Conservation (phyloP, 2,888 invertebrate genomes). For the Cryptus armator region DNA sequence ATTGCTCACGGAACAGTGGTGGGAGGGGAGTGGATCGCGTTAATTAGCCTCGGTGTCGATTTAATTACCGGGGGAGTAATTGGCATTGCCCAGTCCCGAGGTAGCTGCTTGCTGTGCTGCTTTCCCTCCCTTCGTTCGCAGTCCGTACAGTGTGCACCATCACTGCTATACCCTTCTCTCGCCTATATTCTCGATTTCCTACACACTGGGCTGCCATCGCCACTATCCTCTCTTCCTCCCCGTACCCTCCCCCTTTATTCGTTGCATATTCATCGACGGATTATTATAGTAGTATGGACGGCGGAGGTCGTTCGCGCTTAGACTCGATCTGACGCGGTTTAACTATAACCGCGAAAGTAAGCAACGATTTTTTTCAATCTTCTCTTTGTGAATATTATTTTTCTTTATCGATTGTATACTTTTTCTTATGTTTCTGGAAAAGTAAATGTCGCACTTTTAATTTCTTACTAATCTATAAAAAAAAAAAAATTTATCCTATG, state of each 20-base stretch:
- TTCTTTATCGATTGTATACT: neutral
- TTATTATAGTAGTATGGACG: slow-evolving; percentile 76
- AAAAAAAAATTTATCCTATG: neutral
- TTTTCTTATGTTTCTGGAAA: neutral
- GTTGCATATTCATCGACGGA: slow-evolving; percentile 84
- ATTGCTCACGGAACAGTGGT: slow-evolving; percentile 62
- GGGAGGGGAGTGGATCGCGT: slow-evolving; percentile 71
- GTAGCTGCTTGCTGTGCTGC: slow-evolving; percentile 75
- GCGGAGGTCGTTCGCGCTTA: slow-evolving; percentile 53
- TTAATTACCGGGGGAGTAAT: slow-evolving; percentile 84
- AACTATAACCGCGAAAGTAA: slow-evolving; percentile 44
- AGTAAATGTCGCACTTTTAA: neutral
- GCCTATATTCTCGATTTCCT: slow-evolving; percentile 55
- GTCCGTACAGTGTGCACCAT: slow-evolving; percentile 63
- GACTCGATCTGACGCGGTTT: slow-evolving; percentile 48
- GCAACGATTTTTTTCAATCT: slow-evolving; percentile 4
- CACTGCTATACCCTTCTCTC: slow-evolving; percentile 36
- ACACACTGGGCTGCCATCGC: slow-evolving; percentile 54
- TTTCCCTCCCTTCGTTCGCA: slow-evolving; percentile 70
- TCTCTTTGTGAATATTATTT: neutral
- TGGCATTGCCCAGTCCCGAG: slow-evolving; percentile 78
- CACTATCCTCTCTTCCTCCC: slow-evolving; percentile 68
- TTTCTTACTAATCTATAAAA: neutral
- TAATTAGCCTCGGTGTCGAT: slow-evolving; percentile 84
- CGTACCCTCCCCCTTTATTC: slow-evolving; percentile 66